These are phyloP conservation scores for Dendrolimus kikuchii DNA, from an alignment of 1,140 invertebrate genomes.

Conservation along the genomic window DNA sequence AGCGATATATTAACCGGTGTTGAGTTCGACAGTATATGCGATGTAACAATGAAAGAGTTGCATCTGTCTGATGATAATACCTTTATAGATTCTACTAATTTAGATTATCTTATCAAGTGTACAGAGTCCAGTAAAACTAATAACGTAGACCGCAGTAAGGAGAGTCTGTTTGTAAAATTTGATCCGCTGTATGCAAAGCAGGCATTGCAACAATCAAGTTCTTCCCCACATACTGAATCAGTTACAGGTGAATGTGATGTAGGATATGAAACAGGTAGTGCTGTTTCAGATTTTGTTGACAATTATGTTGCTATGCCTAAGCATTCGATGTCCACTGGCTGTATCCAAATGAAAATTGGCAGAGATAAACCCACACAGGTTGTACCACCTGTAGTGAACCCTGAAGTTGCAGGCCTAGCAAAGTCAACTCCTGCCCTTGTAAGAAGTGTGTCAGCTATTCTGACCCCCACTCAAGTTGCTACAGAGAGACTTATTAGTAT, in stretches of 20 bases:
- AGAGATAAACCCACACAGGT: conserved; percentile 57
- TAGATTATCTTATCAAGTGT: conserved; percentile 56
- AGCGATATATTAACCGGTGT: conserved; percentile 50
- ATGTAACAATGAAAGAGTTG: conserved; percentile 57
- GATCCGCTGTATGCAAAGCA: conserved; percentile 73
- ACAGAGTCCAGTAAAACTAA: conserved; percentile 44
- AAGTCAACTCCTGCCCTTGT: conserved; percentile 38
- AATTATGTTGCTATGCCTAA: conserved; percentile 30
- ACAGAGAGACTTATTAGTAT: conserved; percentile 54
- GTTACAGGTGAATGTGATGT: conserved; percentile 41
- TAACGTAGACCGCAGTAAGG: conserved; percentile 61
- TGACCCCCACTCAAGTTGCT: conserved; percentile 47
- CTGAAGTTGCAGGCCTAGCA: conserved; percentile 19
- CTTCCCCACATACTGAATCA: conserved; percentile 20
- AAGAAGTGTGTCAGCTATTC: conserved; percentile 55
- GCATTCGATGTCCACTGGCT: conserved; percentile 34
- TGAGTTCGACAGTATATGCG: conserved; percentile 52
- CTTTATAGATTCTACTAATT: conserved; percentile 47
- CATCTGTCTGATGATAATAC: conserved; percentile 40
- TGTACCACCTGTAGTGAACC: conserved; percentile 48
- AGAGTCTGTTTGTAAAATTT: conserved; percentile 76
- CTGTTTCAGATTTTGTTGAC: conserved; percentile 40
- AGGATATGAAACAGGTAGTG: conserved; percentile 60
- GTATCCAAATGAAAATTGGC: conserved; percentile 22
- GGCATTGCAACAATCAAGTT: conserved; percentile 20